Evolutionary conservation across 2,888 invertebrate species (phyloP).

Genomic region (Spodoptera picta): DNA sequence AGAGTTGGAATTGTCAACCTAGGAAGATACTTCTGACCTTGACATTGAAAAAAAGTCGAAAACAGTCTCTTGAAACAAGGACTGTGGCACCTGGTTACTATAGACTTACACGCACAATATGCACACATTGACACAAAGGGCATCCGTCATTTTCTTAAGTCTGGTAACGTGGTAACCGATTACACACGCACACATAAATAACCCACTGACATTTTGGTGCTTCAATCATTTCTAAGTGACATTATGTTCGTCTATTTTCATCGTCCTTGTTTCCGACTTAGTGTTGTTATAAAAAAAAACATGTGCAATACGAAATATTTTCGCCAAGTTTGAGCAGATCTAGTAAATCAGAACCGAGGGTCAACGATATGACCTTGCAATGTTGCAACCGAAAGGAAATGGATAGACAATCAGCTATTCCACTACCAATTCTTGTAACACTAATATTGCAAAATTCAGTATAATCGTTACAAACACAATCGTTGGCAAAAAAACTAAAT

Average conservation of each 20-base stretch:
- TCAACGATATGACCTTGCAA: conserved; percentile 65
- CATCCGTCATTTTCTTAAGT: no score
- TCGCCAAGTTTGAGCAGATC: conserved; percentile 53
- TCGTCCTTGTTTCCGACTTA: conserved; percentile 14
- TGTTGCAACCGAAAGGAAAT: conserved; percentile 72
- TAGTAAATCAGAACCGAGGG: conserved; percentile 60
- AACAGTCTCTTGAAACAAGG: no score
- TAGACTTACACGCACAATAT: no score
- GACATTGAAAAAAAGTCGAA: no score
- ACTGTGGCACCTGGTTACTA: no score
- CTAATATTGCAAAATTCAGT: conserved; percentile 67
- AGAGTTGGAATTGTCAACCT: conserved; percentile 3
- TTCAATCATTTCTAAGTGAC: no score
- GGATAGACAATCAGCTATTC: conserved; percentile 67
- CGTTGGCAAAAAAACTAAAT: conserved; percentile 38
- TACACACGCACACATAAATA: no score
- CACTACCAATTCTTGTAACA: conserved; percentile 69
- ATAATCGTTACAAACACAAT: conserved; percentile 58
- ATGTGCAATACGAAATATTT: conserved; percentile 39
- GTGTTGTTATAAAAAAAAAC: conserved; percentile 38
- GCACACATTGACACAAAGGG: no score
- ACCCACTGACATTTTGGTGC: no score
- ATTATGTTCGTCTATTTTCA: no score
- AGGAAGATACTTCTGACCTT: background rate
- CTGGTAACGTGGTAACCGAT: no score